Base-by-base conservation (phyloP, 2,113 vertebrate genomes). In the Arenaria interpres region DNA sequence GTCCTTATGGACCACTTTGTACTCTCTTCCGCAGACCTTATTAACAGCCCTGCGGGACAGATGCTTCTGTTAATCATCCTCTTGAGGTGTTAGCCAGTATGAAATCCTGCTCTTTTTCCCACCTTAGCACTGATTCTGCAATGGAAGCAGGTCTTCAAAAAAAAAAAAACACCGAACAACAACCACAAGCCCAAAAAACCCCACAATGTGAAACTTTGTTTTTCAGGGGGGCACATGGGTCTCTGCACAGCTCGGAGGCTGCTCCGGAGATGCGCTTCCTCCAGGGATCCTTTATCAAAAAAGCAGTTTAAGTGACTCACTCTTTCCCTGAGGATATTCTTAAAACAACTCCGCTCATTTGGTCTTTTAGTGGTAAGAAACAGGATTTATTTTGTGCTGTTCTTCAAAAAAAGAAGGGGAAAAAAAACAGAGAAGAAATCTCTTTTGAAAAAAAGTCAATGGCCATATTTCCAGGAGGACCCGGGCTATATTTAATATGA, bases 241-340 rank as follows among this genome's bases (percentile, higher is more conserved):
- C 60, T 71, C 69, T 56, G 59, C 48, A 76, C 12, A 45, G 88
- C 79, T 90, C 7, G 3, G 83, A 78, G 68, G 56, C 80, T 75
- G 28, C 54, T 92, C 86, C 75, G 68, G 77, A 92, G 78, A 92
- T 78, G 72, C 0, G 64, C 12, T 78, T 96, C 86, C 73, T 94
- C 62, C 27, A 72, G 73, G 80, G 89, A 90, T 86, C 90, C 94
- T 88, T 95, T 94, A 92, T 95, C 57, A 85, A 84, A 93, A 89
- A 91, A 90, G 92, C 91, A 84, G 92, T 90, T 95, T 86, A 96
- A 90, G 76, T 93, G 93, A 95, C 89, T 95, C 90, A 78, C 46
- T 87, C 59, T 86, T 91, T 94, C 93, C 90, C 59, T n/a, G 13
- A 68, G 80, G 79, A 84, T 90, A 73, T 64, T 90, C 85, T 95